Evolutionary conservation across 2,888 invertebrate species (phyloP), one percentile per base, ranked within the genome.

Genomic region (Pterobdella sp.): DNA sequence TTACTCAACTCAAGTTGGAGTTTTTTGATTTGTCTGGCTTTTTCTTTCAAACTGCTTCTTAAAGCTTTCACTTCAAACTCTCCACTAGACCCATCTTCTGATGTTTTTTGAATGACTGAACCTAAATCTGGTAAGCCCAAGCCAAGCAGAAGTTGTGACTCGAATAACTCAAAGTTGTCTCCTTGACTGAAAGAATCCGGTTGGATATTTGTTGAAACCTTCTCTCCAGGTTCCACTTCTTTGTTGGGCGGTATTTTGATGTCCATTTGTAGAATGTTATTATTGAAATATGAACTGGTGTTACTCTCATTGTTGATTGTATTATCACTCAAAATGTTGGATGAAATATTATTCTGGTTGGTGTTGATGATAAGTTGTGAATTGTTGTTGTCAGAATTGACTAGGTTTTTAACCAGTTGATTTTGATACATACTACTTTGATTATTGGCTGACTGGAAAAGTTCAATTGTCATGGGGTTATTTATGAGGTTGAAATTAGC

Each of bases 301-400:
- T 42, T 42, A 22, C 22, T 42, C 10, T 14, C 22, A 22, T 42
- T 42, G n/a, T n/a, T n/a, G n/a, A n/a, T n/a, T 7, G 7, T 56
- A 26, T 56, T 56, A 26, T 56, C 60, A 26, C 26, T 56, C 4
- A 26, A 4, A 42, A 42, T 7, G 49, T 22, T 42, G 49, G 49
- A 14, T 42, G 49, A 42, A n/a, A n/a, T n/a, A n/a, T n/a, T n/a
- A 22, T 42, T 42, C n/a, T 56, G 18, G 60, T 56, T 56, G 60
- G 60, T 26, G 60, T 56, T 56, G 60, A 56, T 56, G 60, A 56
- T 56, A 26, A 56, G 18, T 56, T 56, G 60, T 26, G 60, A 56
- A 26, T 22, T 56, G 42, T 18, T 18, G n/a, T 56, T 56, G 7
- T 56, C 60, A 26, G 18, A 26, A 22, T 56, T 56, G 60, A 56